Base-by-base conservation (phyloP, 1,140 invertebrate genomes). In the Metaphire vulgaris region DNA sequence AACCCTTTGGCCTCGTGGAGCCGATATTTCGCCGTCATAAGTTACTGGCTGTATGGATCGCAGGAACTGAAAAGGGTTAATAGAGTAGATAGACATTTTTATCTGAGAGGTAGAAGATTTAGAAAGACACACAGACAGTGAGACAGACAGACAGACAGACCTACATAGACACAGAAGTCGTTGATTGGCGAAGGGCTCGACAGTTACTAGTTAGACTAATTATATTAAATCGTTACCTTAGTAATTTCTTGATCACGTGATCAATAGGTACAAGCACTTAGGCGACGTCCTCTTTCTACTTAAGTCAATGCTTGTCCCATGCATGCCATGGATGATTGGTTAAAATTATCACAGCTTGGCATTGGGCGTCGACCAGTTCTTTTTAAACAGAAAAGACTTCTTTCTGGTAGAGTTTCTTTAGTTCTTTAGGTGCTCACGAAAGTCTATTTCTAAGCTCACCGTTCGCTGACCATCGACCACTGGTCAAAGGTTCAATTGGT, bases 131-230 rank as follows among this genome's bases (percentile, higher is more conserved):
- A 56, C 6, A 56, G 41, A 56, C 6, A 56, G 41, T 12, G 68
- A 69, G 68, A 69, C 28, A 69, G 68, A 69, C 28, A 69, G 68
- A 56, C 41, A 56, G 41, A 56, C 41, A 56, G 41, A 56, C 41
- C 41, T 12, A 56, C 6, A 56, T 6, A 56, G 41, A 56, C 41
- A 56, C 41, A 21, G 41, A 21, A 21, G 6, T 21, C 41, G 41
- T 56, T 12, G 41, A 56, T 56, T 56, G 41, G 41, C 6, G 21
- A 56, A 56, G 21, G 6, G 41, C 21, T 56, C 21, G 6, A 6
- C 41, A 56, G 21, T 21, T 6, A 21, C 21, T 21, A 56, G 21
- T 21, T 56, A 56, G 6, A 12, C 21, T 56, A 56, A 21, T 56
- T 56, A 12, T 56, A 56, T 56, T 56, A 6, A 21, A 56, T 56